Conservation (phyloP, 2,888 invertebrate genomes). For the Tuta absoluta region DNA sequence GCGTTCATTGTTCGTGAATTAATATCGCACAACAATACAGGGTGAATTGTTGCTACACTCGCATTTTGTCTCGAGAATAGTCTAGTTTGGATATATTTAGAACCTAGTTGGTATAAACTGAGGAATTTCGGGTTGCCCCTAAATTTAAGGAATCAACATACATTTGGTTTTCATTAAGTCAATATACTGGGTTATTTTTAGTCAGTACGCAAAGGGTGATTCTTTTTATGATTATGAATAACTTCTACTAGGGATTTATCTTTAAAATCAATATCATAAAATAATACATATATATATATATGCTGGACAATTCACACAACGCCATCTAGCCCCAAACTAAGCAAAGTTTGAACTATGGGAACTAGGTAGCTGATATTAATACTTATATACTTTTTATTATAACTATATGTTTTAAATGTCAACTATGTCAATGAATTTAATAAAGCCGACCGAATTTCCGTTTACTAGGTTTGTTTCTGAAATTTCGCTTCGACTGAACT, state of each 20-base stretch:
- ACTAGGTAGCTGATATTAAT: too few species aligned
- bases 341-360: too few species aligned
- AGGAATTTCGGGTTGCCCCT: neutral
- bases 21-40: constrained; percentile 37
- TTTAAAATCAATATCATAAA: too few species aligned
- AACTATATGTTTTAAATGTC: neutral
- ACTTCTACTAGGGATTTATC: too few species aligned
- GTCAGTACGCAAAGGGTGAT: too few species aligned
- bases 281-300: too few species aligned
- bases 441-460: neutral
- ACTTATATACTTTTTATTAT: too few species aligned
- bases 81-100: neutral
- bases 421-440: neutral
- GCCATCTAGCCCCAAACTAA: too few species aligned
- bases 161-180: too few species aligned
- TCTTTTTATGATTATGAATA: too few species aligned
- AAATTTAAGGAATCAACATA: neutral
- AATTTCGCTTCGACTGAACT: neutral
- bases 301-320: too few species aligned
- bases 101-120: neutral
- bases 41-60: constrained; percentile 4
- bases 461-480: neutral
- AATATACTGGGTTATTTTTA: too few species aligned
- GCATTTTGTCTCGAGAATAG: neutral
- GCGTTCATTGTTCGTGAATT: constrained; percentile 39